Evolutionary conservation across 2,113 vertebrate species (phyloP).

Genomic region (Malurus cyaneus): DNA sequence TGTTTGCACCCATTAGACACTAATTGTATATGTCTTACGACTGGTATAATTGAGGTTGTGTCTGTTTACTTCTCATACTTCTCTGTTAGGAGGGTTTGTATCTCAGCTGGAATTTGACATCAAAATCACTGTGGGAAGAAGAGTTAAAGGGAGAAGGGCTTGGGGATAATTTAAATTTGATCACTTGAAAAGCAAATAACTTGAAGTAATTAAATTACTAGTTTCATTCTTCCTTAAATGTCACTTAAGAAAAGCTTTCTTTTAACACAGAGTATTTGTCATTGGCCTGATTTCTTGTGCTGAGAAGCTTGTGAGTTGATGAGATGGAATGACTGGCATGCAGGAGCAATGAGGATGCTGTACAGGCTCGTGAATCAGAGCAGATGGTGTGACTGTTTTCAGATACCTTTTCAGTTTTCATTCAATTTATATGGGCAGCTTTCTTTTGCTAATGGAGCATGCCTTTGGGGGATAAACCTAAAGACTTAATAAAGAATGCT

Average conservation of each 20-base stretch:
- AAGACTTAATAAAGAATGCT: background rate
- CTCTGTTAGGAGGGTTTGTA: background rate
- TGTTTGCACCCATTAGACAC: background rate
- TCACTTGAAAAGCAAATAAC: background rate
- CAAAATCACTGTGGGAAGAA: background rate
- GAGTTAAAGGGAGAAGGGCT: background rate
- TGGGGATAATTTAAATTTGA: background rate
- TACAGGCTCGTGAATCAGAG: slow-evolving; percentile 24
- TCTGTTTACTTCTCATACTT: slow-evolving; percentile 17
- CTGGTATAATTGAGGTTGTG: background rate
- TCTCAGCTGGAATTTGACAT: slow-evolving; percentile 39
- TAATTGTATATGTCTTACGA: background rate
- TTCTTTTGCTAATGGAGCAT: background rate
- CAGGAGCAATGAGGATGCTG: background rate
- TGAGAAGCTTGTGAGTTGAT: slow-evolving; percentile 14
- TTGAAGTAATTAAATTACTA: background rate
- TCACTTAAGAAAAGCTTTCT: background rate
- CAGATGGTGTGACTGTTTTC: slow-evolving; percentile 59
- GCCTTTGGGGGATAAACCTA: background rate
- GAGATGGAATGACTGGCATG: slow-evolving; percentile 39
- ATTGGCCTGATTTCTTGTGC: background rate
- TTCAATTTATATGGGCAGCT: background rate
- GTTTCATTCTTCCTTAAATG: slow-evolving; percentile 21
- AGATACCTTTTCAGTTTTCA: background rate
- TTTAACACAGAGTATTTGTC: slow-evolving; percentile 1